Evolutionary conservation across 1,140 invertebrate species (phyloP).

Genomic region (Anastatus disparis): DNA sequence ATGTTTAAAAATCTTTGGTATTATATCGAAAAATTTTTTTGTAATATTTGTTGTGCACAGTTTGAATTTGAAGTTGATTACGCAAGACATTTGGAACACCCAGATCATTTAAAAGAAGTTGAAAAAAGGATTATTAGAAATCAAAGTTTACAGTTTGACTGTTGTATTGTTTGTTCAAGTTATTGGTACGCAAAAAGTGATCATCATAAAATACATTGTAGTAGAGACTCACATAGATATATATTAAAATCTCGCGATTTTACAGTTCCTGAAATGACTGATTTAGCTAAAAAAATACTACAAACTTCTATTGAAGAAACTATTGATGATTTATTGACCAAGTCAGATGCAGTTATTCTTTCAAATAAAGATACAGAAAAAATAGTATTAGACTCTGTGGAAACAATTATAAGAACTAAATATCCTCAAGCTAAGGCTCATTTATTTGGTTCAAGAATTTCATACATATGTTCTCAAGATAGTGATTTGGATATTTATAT

Average conservation of each 20-base stretch:
- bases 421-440: conserved; percentile 48
- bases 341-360: not conserved
- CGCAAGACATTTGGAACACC: conserved; percentile 39
- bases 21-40: conserved; percentile 46
- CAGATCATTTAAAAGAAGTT: conserved; percentile 26
- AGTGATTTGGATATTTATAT: conserved; percentile 67
- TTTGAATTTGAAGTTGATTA: conserved; percentile 48
- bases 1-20: conserved; percentile 44
- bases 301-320: conserved; percentile 35
- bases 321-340: conserved; percentile 21
- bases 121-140: not conserved
- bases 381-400: conserved; percentile 21
- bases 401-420: conserved; percentile 27
- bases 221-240: conserved; percentile 39
- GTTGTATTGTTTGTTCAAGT: conserved; percentile 48
- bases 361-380: not conserved
- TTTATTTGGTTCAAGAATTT: conserved; percentile 64
- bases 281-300: conserved; percentile 40
- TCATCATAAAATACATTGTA: conserved; percentile 35
- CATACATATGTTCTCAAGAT: conserved; percentile 56
- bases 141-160: conserved; percentile 40
- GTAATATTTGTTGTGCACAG: conserved; percentile 42
- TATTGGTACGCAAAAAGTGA: conserved; percentile 42
- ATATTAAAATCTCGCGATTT: conserved; percentile 41
- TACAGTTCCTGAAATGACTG: conserved; percentile 37